Percentiles rank a stretch among this genome's conserved stretches.
Evolutionary conservation across 1,140 invertebrate genomes (phyloP).

Genomic region (Anoplophora glabripennis): DNA sequence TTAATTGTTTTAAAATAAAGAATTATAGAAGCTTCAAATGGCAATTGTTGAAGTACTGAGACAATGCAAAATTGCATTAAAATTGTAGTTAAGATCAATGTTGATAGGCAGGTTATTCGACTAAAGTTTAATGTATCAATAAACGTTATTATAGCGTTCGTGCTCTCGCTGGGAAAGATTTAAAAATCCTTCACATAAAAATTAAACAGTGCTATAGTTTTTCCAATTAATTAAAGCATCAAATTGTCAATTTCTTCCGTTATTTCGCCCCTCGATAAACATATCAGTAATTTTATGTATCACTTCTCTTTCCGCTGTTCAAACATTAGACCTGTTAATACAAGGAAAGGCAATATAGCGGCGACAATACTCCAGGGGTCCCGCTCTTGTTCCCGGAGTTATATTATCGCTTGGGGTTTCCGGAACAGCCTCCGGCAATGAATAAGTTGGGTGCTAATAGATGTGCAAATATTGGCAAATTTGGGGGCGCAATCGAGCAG

Average conservation of each 20-base stretch:
- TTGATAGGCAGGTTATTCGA: no score
- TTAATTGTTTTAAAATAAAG: no score
- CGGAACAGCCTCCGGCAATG: background rate
- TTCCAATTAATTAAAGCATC: background rate
- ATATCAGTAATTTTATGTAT: slow-evolving; percentile 13
- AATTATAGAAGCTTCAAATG: no score
- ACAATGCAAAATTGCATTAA: no score
- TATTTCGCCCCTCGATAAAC: slow-evolving; percentile 3
- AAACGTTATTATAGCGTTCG: no score
- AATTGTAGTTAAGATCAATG: no score
- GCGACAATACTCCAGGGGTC: background rate
- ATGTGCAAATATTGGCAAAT: slow-evolving; percentile 8
- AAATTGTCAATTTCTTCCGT: background rate
- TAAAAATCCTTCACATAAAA: background rate
- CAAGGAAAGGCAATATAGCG: slow-evolving; percentile 14
- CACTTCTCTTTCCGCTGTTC: slow-evolving; percentile 9
- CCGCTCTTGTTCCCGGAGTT: background rate
- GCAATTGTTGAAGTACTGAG: no score
- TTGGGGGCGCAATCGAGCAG: background rate
- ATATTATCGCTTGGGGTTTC: slow-evolving; percentile 2
- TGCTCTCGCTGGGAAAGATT: no score
- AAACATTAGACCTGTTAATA: slow-evolving; percentile 16
- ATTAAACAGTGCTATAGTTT: background rate
- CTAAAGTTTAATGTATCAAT: no score
- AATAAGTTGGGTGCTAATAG: slow-evolving; percentile 8